Base-by-base conservation (phyloP, 2,888 invertebrate species). In the Standfussiana lucernea region DNA sequence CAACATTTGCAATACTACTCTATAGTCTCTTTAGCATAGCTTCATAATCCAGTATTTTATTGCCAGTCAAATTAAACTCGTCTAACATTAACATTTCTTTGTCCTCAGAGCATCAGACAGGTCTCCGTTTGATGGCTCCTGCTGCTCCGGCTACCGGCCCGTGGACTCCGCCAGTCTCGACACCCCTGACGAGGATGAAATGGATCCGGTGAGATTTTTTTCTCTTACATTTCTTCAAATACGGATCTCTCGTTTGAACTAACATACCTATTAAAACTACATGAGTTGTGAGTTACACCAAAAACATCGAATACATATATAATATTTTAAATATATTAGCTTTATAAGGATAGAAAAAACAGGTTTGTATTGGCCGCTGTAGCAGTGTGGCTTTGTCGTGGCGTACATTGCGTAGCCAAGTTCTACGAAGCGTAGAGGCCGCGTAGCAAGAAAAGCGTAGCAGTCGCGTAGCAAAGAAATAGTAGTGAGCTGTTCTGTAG, bases 91-190 rank as follows among this genome's bases (percentile, higher is more conserved):
- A 10, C 11, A 45, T 79, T 73, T 74, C 47, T 59, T 91, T 91
- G 88, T 91, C 75, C 69, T 2, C 96, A 98, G 98, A 90, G 98
- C 98, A 15, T 98, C 98, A 84, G 98, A 98, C 90, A 96, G 98
- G 81, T 98, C 98, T 0, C 98, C 98, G 0, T 99, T 98, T 92
- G 98, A 99, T 78, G 98, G 98, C 0, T 98, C 98, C 4, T 99
- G 98, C 93, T 99, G 98, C 92, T 98, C 98, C 0, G 98, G 98
- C 21, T 98, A 98, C 92, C 97, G 98, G 82, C 98, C 98, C 64
- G 98, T 98, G 35, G 98, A 98, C 94, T 98, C 98, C 2, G 97
- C 98, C 68, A 98, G 98, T 83, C 97, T 98, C 62, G 98, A 97
- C 32, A 98, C 98, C 0, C 98, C 98, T 24, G 98, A 98, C 80